Evolutionary conservation across 2,888 invertebrate genomes (phyloP), one percentile per base, ranked within the genome.

Genomic region (Mallateleia sp.): DNA sequence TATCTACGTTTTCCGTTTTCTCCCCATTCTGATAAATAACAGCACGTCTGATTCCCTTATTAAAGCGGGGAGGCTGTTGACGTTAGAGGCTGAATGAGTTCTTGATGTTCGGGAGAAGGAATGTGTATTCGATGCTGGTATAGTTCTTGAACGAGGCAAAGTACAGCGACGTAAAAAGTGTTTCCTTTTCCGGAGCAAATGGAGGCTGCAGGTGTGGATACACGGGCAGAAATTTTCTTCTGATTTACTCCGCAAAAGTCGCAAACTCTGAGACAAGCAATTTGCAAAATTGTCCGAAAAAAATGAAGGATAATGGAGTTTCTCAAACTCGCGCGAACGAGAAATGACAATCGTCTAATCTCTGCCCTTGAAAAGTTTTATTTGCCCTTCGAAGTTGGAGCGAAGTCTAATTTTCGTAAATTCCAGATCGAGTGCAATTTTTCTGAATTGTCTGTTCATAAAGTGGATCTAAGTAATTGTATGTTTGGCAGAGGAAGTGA

Each of bases 211-310:
- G 85, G 85, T 85, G 85, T 52, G 64, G 80, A 77, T 47, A 50
- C 64, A 47, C 60, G 25, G 34, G 7, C 58, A 14, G 24, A 80
- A 64, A 74, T 80, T 80, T 77, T 22, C 54, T 64, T 71, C 58
- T 78, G 64, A 85, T 85, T 85, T 81, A 67, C 58, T 85, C 38
- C 38, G 52, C 9, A 32, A 50, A 81, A 66, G 58, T 72, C 50
- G 56, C 28, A 50, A 81, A 77, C 58, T 71, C 42, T 52, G 64
- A 60, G 66, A 81, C 64, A 72, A 66, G 81, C 66, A 86, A 86
- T 86, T 60, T 81, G 58, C 85, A 77, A 86, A 81, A 86, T 77
- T 81, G 81, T 71, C 42, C 24, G 67, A n/a, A 81, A 81, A 72
- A 75, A 85, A 58, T 64, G 45, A 58, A 24, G 50, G 45, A 58